phyloP scores from a whole-genome alignment of 2,797 vertebrate genomes.

The Squalus acanthias region DNA sequence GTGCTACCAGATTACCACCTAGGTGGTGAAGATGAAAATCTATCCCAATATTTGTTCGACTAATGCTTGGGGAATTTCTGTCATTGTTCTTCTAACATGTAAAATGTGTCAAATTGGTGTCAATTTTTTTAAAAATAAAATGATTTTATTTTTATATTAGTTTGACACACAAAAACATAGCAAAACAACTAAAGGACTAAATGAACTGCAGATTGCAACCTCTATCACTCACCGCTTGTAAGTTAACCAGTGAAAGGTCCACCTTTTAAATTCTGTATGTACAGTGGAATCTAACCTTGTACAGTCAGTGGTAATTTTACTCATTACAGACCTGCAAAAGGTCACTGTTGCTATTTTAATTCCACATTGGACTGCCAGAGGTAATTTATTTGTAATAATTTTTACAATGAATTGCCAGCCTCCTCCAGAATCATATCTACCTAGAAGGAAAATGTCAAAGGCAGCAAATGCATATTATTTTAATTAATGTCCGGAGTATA shows the following conservation, averaged over 20 bases:
- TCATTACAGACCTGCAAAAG: not conserved
- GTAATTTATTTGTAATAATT: not conserved
- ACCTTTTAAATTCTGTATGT: not conserved
- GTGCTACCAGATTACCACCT: not conserved
- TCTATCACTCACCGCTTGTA: not conserved
- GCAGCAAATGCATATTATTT: not conserved
- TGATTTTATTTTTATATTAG: not conserved
- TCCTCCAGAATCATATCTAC: not conserved
- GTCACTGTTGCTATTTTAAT: slow-evolving; percentile 23
- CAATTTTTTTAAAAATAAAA: not conserved
- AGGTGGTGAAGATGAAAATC: not conserved
- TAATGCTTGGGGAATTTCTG: not conserved
- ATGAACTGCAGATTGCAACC: not conserved
- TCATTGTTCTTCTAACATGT: not conserved
- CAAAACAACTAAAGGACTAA: not conserved
- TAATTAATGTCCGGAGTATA: slow-evolving; percentile 27
- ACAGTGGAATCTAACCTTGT: not conserved
- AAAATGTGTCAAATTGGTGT: not conserved
- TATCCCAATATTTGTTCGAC: not conserved
- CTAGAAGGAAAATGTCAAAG: not conserved
- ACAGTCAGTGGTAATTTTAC: not conserved
- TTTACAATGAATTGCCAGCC: not conserved
- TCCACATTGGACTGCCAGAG: not conserved
- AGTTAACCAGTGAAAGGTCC: not conserved
- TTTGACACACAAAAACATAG: not conserved